A percentile compares a stretch with the other conserved stretches of the same genome.
Evolutionary conservation across 2,113 vertebrate genomes (phyloP).

Genomic region (Numenius arquata): DNA sequence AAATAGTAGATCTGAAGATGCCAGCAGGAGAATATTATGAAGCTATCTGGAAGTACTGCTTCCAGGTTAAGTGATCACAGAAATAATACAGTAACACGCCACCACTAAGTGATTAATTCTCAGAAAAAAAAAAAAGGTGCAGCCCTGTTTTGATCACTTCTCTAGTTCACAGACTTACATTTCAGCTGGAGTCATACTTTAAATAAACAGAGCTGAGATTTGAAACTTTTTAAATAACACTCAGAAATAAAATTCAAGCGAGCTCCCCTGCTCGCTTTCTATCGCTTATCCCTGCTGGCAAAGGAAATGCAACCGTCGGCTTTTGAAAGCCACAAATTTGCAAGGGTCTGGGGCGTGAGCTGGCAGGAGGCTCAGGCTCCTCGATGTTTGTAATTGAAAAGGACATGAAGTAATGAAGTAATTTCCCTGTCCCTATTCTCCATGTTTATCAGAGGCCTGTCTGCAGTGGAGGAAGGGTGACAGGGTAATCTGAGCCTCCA

Average conservation of each 20-base stretch:
- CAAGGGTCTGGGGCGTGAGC: constrained; percentile 50
- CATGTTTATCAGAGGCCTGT: constrained; percentile 76
- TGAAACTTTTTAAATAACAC: constrained; percentile 43
- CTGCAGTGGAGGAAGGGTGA: constrained; percentile 75
- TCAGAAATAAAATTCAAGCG: constrained; percentile 7
- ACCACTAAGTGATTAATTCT: constrained; percentile 11
- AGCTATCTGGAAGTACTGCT: constrained; percentile 14
- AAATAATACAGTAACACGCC: constrained; percentile 5
- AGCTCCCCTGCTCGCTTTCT: constrained; percentile 4
- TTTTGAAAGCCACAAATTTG: constrained; percentile 65
- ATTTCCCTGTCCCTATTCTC: constrained; percentile 81
- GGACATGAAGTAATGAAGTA: constrained; percentile 81
- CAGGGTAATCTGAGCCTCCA: constrained; percentile 74
- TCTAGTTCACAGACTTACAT: background rate
- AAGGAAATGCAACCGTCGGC: constrained; percentile 63
- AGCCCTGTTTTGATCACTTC: constrained; percentile 31
- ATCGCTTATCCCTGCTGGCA: constrained; percentile 39
- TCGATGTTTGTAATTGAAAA: constrained; percentile 77
- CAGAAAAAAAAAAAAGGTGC: background rate
- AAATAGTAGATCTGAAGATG: constrained; percentile 22
- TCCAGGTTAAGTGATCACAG: constrained; percentile 35
- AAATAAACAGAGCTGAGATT: constrained; percentile 40
- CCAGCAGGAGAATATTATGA: background rate
- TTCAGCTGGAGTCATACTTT: constrained; percentile 39
- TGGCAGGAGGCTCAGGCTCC: constrained; percentile 64